phyloP scores from a whole-genome alignment of 2,113 vertebrate genomes.

The Patagioenas fasciata region DNA sequence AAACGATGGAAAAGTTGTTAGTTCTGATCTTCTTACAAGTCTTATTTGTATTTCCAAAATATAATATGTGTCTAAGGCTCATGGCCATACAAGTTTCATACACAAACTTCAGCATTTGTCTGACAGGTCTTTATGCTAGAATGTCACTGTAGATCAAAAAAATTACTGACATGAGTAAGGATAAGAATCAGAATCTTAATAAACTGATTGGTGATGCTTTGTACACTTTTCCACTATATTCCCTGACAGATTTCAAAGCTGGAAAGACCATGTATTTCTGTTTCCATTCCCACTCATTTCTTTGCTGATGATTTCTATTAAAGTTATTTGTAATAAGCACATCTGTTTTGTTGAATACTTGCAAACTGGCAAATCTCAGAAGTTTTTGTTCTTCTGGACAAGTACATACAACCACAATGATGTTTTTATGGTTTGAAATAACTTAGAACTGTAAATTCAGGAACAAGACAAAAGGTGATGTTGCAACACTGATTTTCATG shows the following conservation, averaged over 20 bases:
- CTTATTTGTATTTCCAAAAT: not conserved
- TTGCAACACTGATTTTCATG: conserved; percentile 10
- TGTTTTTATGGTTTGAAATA: conserved; percentile 13
- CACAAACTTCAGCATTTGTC: not conserved
- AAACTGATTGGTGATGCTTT: not conserved
- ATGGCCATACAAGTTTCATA: not conserved
- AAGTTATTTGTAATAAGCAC: not conserved
- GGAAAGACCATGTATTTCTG: not conserved
- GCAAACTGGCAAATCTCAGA: not conserved
- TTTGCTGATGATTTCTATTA: not conserved
- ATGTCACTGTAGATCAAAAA: not conserved
- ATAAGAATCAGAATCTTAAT: not conserved
- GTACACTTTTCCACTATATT: not conserved
- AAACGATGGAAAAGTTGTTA: not conserved
- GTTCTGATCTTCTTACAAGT: not conserved
- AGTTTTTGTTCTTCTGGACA: conserved; percentile 2
- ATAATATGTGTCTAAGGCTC: not conserved
- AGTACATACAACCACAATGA: not conserved
- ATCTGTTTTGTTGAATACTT: conserved; percentile 21
- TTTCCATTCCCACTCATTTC: not conserved
- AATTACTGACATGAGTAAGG: not conserved
- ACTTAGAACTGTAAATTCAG: conserved; percentile 18
- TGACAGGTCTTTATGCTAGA: not conserved
- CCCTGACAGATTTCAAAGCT: not conserved
- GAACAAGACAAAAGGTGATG: conserved; percentile 5